Evolutionary conservation across 2,888 invertebrate species (phyloP).

Genomic region (Caenorhabditis sp.): DNA sequence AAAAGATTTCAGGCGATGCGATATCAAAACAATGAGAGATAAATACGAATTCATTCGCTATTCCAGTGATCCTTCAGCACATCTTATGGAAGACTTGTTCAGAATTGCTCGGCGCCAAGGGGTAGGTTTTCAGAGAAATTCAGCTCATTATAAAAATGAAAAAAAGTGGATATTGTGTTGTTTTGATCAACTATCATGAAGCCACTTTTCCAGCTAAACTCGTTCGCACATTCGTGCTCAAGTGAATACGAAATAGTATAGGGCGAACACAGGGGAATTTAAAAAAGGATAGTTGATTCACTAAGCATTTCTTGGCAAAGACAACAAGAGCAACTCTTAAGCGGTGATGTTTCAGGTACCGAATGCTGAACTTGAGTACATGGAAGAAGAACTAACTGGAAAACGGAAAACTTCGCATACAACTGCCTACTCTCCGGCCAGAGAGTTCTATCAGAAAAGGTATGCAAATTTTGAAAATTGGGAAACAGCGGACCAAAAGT

Average conservation of each 20-base stretch:
- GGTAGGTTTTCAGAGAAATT: slow-evolving; percentile 46
- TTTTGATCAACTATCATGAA: slow-evolving; percentile 53
- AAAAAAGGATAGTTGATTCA: background rate
- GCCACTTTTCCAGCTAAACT: slow-evolving; percentile 43
- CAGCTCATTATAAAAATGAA: slow-evolving; percentile 32
- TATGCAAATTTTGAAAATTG: slow-evolving; percentile 27
- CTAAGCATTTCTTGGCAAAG: too few relatives aligned
- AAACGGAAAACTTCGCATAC: slow-evolving; percentile 74
- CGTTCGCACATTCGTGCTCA: slow-evolving; percentile 14
- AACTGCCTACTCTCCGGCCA: slow-evolving; percentile 73
- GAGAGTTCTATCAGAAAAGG: slow-evolving; percentile 63
- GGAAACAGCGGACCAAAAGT: slow-evolving; percentile 24
- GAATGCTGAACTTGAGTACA: slow-evolving; percentile 65
- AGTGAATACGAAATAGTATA: background rate
- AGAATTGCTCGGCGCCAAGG: slow-evolving; percentile 62
- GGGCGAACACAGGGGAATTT: too few relatives aligned
- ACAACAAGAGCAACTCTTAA: too few relatives aligned
- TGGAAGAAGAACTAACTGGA: slow-evolving; percentile 66
- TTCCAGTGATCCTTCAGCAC: slow-evolving; percentile 67
- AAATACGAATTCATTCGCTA: slow-evolving; percentile 71
- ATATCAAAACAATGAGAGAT: slow-evolving; percentile 63
- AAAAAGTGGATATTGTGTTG: slow-evolving; percentile 33
- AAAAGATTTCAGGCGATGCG: slow-evolving; percentile 75
- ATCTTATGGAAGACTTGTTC: slow-evolving; percentile 65
- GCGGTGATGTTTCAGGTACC: slow-evolving; percentile 73